A percentile compares a stretch with the other conserved stretches of the same genome.
Evolutionary conservation across 2,797 vertebrate genomes (phyloP).

Genomic region (Lepilemur ruficaudatus): DNA sequence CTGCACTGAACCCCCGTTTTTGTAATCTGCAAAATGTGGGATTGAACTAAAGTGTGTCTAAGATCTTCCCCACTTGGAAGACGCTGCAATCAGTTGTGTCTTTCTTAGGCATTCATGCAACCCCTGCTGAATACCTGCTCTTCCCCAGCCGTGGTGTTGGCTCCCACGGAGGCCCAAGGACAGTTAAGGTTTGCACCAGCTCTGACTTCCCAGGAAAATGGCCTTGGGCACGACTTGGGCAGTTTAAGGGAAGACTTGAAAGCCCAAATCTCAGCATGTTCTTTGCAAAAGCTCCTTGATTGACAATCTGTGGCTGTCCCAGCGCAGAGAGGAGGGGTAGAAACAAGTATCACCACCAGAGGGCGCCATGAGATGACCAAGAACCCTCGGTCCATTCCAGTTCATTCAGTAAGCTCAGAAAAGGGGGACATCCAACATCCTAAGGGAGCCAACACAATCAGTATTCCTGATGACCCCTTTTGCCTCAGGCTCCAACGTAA

Average conservation of each 20-base stretch:
- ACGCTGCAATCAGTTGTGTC: no score
- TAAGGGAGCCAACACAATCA: background rate
- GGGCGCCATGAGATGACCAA: background rate
- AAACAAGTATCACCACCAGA: background rate
- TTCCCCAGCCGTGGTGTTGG: background rate
- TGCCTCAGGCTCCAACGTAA: background rate
- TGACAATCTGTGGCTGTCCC: background rate
- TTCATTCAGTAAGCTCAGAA: background rate
- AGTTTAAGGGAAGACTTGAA: background rate
- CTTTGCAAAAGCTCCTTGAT: background rate
- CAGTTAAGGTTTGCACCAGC: background rate
- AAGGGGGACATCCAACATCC: background rate
- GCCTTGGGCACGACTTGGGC: background rate
- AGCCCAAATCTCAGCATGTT: background rate
- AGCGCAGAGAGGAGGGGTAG: background rate
- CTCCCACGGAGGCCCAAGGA: background rate
- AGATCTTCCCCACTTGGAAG: background rate
- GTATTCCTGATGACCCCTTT: accelerated
- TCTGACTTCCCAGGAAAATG: background rate
- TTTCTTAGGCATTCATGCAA: background rate
- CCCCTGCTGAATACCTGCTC: no score
- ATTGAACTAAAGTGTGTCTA: background rate
- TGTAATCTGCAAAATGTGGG: accelerated
- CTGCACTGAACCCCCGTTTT: background rate
- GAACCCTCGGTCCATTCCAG: no score